These are phyloP conservation scores for Goniozus legneri DNA, from an alignment of 1,140 invertebrate species.

Conservation along the genomic window DNA sequence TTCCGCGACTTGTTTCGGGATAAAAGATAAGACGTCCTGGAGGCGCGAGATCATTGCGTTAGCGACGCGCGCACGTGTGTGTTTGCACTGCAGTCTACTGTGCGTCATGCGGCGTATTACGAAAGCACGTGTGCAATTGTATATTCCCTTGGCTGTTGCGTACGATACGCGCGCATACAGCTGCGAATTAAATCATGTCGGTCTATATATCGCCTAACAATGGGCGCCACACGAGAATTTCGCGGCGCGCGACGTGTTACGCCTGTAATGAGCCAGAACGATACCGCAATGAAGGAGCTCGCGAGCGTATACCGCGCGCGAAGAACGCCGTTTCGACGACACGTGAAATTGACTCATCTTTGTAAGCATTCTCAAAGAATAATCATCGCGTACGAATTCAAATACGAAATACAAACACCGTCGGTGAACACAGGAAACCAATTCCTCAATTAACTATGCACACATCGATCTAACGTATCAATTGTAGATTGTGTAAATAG, in stretches of 20 bases:
- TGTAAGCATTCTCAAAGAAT: no score
- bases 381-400: no score
- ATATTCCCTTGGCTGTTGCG: no score
- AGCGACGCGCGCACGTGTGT: not conserved
- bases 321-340: not conserved
- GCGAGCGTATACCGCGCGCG: not conserved
- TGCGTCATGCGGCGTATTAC: slow-evolving; percentile 23
- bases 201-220: slow-evolving; percentile 33
- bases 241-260: slow-evolving; percentile 23
- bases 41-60: slow-evolving; percentile 17
- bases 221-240: slow-evolving; percentile 25
- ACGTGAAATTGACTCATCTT: not conserved
- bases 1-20: no score
- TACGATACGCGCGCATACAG: not conserved
- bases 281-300: no score
- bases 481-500: no score
- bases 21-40: no score
- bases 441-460: no score
- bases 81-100: slow-evolving; percentile 16
- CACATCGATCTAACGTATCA: no score
- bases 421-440: no score
- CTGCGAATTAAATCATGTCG: slow-evolving; percentile 30
- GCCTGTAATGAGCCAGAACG: slow-evolving; percentile 26
- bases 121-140: slow-evolving; percentile 26
- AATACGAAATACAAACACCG: no score